Conservation (phyloP, 2,797 vertebrate species). For the Lagodon rhomboides region DNA sequence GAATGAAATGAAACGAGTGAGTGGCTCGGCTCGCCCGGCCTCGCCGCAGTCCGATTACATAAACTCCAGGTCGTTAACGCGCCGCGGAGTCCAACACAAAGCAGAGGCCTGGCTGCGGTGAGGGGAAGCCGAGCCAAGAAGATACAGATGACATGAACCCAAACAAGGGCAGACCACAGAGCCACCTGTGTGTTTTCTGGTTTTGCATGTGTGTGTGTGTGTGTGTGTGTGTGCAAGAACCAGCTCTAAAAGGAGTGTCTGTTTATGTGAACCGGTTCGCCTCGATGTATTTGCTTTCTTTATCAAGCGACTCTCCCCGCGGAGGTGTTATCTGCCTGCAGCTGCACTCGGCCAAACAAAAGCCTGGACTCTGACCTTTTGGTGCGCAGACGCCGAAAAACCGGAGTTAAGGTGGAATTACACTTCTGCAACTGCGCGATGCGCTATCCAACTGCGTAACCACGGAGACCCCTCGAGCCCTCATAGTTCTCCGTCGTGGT, state of each 20-base stretch:
- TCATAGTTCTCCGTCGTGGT: too few species aligned
- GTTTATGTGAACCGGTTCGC: conserved; percentile 10
- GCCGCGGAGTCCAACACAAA: conserved; percentile 25
- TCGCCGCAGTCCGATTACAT: conserved; percentile 53
- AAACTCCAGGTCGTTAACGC: conserved; percentile 46
- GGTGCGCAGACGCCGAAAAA: conserved; percentile 38
- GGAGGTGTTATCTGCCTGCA: conserved; percentile 59
- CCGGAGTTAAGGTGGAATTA: too few species aligned
- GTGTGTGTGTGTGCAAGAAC: neutral
- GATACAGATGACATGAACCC: conserved; percentile 48
- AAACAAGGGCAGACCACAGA: conserved; percentile 43
- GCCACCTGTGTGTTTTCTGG: neutral
- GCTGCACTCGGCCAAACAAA: conserved; percentile 62
- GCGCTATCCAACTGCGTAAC: too few species aligned
- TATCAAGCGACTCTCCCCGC: conserved; percentile 40
- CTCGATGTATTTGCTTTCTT: conserved; percentile 48
- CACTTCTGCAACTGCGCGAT: too few species aligned
- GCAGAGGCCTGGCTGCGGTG: neutral
- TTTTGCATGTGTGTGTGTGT: neutral
- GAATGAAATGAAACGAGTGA: conserved; percentile 46
- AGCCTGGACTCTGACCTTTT: conserved; percentile 66
- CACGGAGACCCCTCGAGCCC: too few species aligned
- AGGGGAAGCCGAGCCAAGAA: conserved; percentile 21
- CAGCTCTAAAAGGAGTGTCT: neutral
- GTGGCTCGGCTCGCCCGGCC: conserved; percentile 31